These are phyloP conservation scores for Bacillus rossius DNA, from an alignment of 1,140 invertebrate species.

Conservation along the genomic window DNA sequence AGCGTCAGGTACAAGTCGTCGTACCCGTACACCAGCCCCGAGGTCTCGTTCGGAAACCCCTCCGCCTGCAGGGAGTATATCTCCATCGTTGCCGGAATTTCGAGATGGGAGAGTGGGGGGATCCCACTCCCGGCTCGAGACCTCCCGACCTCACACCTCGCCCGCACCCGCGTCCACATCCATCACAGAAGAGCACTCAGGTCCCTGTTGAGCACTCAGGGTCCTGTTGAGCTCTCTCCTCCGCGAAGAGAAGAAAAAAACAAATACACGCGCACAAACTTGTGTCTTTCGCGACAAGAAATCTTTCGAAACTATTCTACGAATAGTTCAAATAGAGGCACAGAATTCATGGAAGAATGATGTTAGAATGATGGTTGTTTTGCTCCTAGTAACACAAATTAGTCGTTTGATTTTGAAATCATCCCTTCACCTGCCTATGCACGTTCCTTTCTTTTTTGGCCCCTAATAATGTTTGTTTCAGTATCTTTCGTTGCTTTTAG, in stretches of 20 bases:
- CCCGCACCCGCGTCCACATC: neutral
- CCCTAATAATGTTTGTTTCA: neutral
- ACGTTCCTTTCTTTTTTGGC: neutral
- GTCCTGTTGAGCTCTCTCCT: neutral
- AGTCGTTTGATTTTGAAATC: neutral
- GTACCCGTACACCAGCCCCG: neutral
- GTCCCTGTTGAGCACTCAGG: neutral
- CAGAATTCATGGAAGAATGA: conserved; percentile 8
- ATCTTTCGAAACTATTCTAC: neutral
- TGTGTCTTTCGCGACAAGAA: neutral
- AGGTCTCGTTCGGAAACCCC: neutral
- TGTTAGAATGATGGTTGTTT: conserved; percentile 7
- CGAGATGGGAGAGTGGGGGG: neutral
- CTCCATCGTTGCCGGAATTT: conserved; percentile 4
- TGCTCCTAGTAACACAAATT: neutral
- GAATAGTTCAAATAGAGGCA: conserved; percentile 1
- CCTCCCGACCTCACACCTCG: neutral
- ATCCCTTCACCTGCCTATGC: neutral
- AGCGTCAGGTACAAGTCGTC: neutral
- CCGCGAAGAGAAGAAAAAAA: neutral
- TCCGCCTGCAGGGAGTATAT: neutral
- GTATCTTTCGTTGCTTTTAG: neutral
- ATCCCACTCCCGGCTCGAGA: neutral
- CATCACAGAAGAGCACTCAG: neutral
- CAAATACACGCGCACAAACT: no score